Evolutionary conservation across 2,888 invertebrate genomes (phyloP).

Genomic region (Crossocerus cetratus): DNA sequence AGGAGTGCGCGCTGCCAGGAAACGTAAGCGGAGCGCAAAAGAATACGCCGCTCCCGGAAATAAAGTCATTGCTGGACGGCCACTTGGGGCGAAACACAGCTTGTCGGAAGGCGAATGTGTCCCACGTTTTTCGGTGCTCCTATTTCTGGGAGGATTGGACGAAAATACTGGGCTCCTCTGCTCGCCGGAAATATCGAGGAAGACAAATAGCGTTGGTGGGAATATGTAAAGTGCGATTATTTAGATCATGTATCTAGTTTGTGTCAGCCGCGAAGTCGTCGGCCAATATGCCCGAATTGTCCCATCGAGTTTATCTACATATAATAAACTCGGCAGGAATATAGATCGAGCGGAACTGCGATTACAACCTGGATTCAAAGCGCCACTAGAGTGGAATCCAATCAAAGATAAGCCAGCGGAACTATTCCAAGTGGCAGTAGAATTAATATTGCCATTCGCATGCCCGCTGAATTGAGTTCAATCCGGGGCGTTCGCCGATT

Average conservation of each 20-base stretch:
- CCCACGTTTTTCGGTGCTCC: no score
- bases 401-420: slow-evolving; percentile 49
- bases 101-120: no score
- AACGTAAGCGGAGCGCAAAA: slow-evolving; percentile 56
- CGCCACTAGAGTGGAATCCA: slow-evolving; percentile 34
- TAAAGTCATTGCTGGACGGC: slow-evolving; percentile 24
- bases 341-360: background rate
- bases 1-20: slow-evolving; percentile 27
- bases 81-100: no score
- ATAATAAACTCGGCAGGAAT: background rate
- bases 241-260: background rate
- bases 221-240: no score
- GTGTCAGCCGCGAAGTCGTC: background rate
- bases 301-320: no score
- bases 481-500: slow-evolving; percentile 34
- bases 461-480: slow-evolving; percentile 35
- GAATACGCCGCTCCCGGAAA: slow-evolving; percentile 36
- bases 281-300: no score
- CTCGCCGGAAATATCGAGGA: no score
- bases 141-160: no score
- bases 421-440: slow-evolving; percentile 47
- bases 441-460: slow-evolving; percentile 47
- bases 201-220: no score
- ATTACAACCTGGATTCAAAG: slow-evolving; percentile 19
- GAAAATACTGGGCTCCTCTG: no score